Conservation (phyloP, 2,113 vertebrate species). For the Aleadryas rufinucha region DNA sequence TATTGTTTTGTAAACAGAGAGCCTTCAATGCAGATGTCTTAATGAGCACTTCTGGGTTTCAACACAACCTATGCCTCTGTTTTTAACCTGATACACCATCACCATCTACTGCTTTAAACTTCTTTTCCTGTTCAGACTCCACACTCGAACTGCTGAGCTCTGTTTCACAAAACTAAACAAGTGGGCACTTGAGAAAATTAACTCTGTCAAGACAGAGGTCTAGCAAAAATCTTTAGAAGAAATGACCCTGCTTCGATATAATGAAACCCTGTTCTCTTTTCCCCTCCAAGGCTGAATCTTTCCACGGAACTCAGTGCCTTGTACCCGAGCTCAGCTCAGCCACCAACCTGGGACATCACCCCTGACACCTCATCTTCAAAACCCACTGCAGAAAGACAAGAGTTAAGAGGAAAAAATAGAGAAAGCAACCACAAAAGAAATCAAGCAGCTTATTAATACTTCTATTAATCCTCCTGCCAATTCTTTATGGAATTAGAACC, state of each 20-base stretch:
- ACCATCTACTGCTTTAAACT: neutral
- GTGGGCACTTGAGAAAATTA: neutral
- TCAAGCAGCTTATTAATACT: neutral
- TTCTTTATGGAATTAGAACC: neutral
- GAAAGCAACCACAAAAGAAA: neutral
- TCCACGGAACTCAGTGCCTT: neutral
- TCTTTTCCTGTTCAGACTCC: neutral
- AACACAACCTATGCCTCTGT: fast-evolving
- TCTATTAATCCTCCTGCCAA: neutral
- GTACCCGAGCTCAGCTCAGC: neutral
- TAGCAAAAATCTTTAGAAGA: neutral
- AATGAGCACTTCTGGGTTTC: neutral
- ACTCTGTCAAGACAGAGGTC: neutral
- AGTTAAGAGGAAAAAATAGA: neutral
- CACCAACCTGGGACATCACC: neutral
- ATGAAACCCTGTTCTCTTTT: neutral
- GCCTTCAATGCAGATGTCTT: neutral
- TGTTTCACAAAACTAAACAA: neutral
- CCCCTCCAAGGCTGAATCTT: neutral
- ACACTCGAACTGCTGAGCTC: neutral
- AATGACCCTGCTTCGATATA: neutral
- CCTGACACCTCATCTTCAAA: neutral
- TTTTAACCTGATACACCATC: neutral
- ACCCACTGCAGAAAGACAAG: neutral
- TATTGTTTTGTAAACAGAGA: neutral